Conservation (phyloP, 2,797 vertebrate genomes). For the Oreochromis grahami region DNA sequence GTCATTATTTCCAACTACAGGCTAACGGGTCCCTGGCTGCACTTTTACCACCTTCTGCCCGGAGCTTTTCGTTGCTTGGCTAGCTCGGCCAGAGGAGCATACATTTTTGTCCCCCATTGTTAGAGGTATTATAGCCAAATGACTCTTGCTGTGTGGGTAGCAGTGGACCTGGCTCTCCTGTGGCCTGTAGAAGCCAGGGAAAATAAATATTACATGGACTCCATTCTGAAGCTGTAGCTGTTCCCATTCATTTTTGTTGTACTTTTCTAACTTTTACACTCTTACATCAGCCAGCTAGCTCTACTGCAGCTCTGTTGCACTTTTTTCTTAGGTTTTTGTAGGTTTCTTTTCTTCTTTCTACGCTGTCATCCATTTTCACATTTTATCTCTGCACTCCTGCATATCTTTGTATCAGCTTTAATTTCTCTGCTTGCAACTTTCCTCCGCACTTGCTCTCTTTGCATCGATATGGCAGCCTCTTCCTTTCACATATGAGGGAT, state of each 20-base stretch:
- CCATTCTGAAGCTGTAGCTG: constrained; percentile 4
- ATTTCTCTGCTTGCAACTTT: neutral
- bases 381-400: neutral
- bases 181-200: neutral
- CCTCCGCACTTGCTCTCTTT: neutral
- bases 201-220: constrained; percentile 50
- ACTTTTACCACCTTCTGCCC: neutral
- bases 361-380: neutral
- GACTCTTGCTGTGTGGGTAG: constrained; percentile 7
- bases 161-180: constrained; percentile 16
- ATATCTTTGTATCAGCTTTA: neutral
- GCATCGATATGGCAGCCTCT: neutral
- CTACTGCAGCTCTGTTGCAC: neutral
- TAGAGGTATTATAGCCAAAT: constrained; percentile 36
- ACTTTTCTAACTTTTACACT: constrained; percentile 17
- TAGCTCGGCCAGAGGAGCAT: neutral
- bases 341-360: neutral
- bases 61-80: neutral
- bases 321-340: neutral
- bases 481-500: constrained; percentile 36
- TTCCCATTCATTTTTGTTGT: constrained; percentile 26
- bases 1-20: neutral
- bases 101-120: constrained; percentile 10
- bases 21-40: neutral
- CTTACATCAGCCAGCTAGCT: constrained; percentile 25